phyloP scores from a whole-genome alignment of 30 jellyfish, hydroid and myxozoan genomes.

The Aurelia coerulea region DNA sequence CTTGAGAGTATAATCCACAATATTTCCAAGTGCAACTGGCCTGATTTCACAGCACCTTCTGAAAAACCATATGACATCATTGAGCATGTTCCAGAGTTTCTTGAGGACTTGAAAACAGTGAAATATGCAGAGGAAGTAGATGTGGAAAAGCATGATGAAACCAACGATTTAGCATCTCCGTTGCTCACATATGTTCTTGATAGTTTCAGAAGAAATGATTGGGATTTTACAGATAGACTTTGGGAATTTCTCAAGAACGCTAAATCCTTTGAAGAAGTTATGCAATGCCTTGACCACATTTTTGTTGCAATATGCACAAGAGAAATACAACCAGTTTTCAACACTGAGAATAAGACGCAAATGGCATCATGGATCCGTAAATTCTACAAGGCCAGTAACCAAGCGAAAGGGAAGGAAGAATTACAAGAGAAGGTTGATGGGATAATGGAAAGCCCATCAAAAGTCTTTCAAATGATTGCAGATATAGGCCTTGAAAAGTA shows the following conservation, averaged over 20 bases:
- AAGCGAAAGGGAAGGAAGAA: slow-evolving; percentile 20
- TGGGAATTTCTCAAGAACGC: slow-evolving; percentile 61
- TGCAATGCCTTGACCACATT: slow-evolving; percentile 17
- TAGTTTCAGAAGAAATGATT: slow-evolving; percentile 47
- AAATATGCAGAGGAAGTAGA: slow-evolving; percentile 13
- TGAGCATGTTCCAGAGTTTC: slow-evolving; percentile 21
- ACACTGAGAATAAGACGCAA: slow-evolving; percentile 34
- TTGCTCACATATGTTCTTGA: slow-evolving; percentile 36
- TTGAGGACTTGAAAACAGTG: slow-evolving; percentile 28
- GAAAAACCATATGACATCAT: neutral
- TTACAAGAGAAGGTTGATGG: slow-evolving; percentile 22
- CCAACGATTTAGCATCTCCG: slow-evolving; percentile 13
- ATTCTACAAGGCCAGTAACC: slow-evolving; percentile 46
- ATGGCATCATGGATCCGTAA: slow-evolving; percentile 59
- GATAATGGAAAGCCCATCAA: slow-evolving; percentile 5
- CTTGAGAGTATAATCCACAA: slow-evolving; percentile 43
- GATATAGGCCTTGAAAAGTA: slow-evolving; percentile 60
- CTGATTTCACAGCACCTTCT: neutral
- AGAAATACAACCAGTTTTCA: slow-evolving; percentile 66
- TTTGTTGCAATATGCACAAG: slow-evolving; percentile 63
- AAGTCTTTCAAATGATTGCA: slow-evolving; percentile 49
- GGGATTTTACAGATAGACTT: slow-evolving; percentile 61
- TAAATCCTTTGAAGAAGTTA: slow-evolving; percentile 22
- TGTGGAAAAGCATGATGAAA: neutral
- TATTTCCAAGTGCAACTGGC: slow-evolving; percentile 26